Percentiles rank a stretch among this genome's conserved stretches.
Conservation (phyloP, 2,113 vertebrate genomes). For the Boleophthalmus pectinirostris region DNA sequence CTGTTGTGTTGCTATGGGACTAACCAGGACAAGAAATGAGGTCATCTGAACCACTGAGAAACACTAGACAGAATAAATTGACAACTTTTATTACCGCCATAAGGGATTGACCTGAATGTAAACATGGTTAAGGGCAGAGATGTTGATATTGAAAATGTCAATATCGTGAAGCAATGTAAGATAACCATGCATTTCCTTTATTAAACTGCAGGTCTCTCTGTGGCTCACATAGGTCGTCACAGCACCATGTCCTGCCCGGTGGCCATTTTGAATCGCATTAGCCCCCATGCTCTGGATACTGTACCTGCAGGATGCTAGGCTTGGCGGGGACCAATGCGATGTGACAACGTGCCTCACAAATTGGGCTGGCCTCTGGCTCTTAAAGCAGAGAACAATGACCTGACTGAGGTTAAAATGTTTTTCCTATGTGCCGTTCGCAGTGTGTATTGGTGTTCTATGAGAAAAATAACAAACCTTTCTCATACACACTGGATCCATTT, state of each 20-base stretch:
- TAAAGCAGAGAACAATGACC: constrained; percentile 11
- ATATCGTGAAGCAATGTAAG: constrained; percentile 8
- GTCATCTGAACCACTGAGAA: constrained; percentile 11
- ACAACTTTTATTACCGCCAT: not conserved
- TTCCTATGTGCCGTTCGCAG: not conserved
- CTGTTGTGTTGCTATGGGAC: constrained; percentile 48
- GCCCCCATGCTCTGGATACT: constrained; percentile 33
- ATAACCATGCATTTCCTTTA: constrained; percentile 40
- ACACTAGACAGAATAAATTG: not conserved
- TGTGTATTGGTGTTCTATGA: not conserved
- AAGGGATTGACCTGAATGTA: not conserved
- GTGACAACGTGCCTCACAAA: constrained; percentile 44
- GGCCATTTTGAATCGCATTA: constrained; percentile 45
- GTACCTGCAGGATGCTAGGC: constrained; percentile 39
- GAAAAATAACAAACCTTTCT: not conserved
- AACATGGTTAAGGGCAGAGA: not conserved
- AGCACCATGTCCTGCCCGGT: constrained; percentile 21
- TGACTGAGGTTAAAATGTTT: constrained; percentile 22
- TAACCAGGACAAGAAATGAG: constrained; percentile 9
- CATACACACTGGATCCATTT: not conserved
- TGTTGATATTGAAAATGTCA: not conserved
- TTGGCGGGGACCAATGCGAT: constrained; percentile 34
- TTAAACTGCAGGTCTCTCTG: constrained; percentile 41
- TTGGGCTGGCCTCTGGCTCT: constrained; percentile 29
- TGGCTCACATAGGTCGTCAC: constrained; percentile 22